Base-by-base conservation (phyloP, 2,888 invertebrate species). In the Conistra vaccinii region DNA sequence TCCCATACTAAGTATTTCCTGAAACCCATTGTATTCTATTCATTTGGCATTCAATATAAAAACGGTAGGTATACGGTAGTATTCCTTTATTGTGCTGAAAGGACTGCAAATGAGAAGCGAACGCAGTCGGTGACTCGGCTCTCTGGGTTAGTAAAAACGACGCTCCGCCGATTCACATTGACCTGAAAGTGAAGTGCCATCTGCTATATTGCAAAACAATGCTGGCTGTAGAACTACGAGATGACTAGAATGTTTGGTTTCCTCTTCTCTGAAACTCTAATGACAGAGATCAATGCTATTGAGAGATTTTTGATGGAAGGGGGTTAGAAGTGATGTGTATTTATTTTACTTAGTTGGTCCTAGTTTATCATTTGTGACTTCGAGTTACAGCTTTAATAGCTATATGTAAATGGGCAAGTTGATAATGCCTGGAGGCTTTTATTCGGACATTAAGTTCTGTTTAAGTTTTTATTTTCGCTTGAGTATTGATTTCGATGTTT, bases 21-120 rank as follows among this genome's bases (percentile, higher is more conserved):
- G 17, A 23, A 14, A 26, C 20, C 32, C n/a, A 78, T 71, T 75
- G 67, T 74, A 67, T n/a, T 61, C 29, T 53, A 65, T 83, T 73
- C 76, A 80, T 83, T 83, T 68, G 69, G 65, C 35, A 63, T 83
- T 80, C 62, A 73, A 84, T 84, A 80, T 63, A 73, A 80, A 82
- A 70, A 57, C 58, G 70, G 61, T 73, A 48, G 20, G 48, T 48
- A 58, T 73, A 73, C 81, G n/a, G n/a, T n/a, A n/a, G 72, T 81
- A 84, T 75, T 81, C 42, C 55, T 74, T 61, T 73, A 79, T 81
- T 73, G 69, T 79, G 58, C 68, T 81, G 73, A 71, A 72, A 81
- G 67, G 63, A 70, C 58, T 65, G 74, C 63, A 74, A 82, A 82
- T 82, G 78, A 70, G 60, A 76, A 68, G 53, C 48, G 78, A 83